Base-by-base conservation (phyloP, 37 sponge, comb jelly and placozoan genomes). In the Oopsacas minuta region DNA sequence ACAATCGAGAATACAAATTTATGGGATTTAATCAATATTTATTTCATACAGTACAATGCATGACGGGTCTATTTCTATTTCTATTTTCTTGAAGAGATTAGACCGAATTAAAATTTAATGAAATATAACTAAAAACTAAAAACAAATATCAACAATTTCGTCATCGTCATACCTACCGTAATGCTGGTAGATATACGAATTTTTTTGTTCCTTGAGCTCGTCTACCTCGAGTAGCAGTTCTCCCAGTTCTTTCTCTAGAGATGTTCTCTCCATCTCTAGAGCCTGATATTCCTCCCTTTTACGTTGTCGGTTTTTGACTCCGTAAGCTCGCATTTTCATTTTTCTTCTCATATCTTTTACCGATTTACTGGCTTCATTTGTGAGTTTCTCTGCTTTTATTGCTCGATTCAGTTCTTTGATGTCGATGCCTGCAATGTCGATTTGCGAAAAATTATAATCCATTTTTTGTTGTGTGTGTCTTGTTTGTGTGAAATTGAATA, bases 291-390 rank as follows among this genome's bases (percentile, higher is more conserved):
- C 75, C 28, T 61, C 75, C 22, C 28, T 61, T 34, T 61, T 61
- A 5, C 75, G 75, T 12, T 20, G 75, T 5, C 75, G 75, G 75
- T 61, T 61, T 61, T 12, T 61, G 32, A 61, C 75, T 5, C 75
- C 75, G 30, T 61, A 61, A 7, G 75, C 75, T 3, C 75, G 75
- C 75, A 61, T 61, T n/a, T 61, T 61, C 75, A 61, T 61, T n/a
- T 61, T 61, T 34, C 75, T 61, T n/a, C 75, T 61, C 75, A 61
- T 12, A 61, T 61, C 75, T 61, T 61, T 61, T 3, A 61, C 75
- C 5, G 1, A 61, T 12, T 61, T 61, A 12, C 75, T 61, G 30
- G 22, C 75, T 61, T 61, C 75, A 61, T 61, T 61, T 3, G 7
- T 61, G 3, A 61, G 20, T 61, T 61, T 61, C 1, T 61, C 28